A percentile compares a stretch with the other conserved stretches of the same genome.
Evolutionary conservation across 2,797 vertebrate genomes (phyloP).

Genomic region (Sphenopsis melanotis): DNA sequence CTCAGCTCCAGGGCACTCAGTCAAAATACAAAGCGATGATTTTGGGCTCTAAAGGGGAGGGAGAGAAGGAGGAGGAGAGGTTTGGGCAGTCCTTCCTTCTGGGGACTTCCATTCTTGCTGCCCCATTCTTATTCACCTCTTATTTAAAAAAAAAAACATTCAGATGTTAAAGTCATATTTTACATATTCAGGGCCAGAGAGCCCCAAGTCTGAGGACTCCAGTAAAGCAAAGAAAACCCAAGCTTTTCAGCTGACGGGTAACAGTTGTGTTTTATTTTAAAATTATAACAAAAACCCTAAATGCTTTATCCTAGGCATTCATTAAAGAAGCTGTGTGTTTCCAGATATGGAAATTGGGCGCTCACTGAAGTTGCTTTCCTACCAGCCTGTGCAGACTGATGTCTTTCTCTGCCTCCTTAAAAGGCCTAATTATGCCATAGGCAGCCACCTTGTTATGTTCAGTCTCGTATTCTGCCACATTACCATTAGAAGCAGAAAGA

Average conservation of each 20-base stretch:
- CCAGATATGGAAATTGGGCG: not conserved
- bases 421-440: conserved; percentile 53
- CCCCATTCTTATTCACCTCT: not conserved
- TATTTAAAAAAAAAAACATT: not conserved
- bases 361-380: conserved; percentile 2
- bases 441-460: conserved; percentile 20
- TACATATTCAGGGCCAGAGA: not conserved
- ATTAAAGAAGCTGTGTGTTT: conserved; percentile 20
- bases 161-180: not conserved
- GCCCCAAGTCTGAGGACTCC: not conserved
- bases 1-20: not conserved
- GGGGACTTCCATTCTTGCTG: not conserved
- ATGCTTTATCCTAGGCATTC: conserved; percentile 20
- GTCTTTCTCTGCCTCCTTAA: conserved; percentile 32
- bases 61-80: not conserved
- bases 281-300: not conserved
- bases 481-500: conserved; percentile 48
- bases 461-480: conserved; percentile 15
- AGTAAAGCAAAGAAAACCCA: not conserved
- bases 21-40: not conserved
- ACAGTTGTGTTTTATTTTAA: not conserved
- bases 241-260: not conserved
- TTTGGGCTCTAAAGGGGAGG: not conserved
- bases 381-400: conserved; percentile 4
- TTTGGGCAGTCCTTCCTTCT: not conserved